Evolutionary conservation across 1,140 invertebrate species (phyloP).

Genomic region (Phymastichus coffea): DNA sequence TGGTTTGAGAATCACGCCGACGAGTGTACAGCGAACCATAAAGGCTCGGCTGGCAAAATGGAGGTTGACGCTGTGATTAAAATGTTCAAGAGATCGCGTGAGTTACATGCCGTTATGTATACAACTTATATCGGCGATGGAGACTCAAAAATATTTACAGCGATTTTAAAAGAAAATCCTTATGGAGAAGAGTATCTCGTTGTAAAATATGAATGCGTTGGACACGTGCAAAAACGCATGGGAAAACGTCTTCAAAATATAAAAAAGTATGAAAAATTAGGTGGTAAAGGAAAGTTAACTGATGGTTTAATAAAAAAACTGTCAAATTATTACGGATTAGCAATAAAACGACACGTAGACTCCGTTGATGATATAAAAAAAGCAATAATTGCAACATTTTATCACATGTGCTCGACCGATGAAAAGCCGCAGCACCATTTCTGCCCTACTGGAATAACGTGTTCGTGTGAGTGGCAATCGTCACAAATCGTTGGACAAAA

Average conservation of each 20-base stretch:
- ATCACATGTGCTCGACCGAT: constrained; percentile 28
- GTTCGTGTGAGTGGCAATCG: too few relatives aligned
- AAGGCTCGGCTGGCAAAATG: too few relatives aligned
- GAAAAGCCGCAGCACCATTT: constrained; percentile 22
- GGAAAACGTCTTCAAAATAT: constrained; percentile 16
- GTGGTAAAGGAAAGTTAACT: constrained; percentile 10
- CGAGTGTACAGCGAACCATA: too few relatives aligned
- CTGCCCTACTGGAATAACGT: constrained; percentile 16
- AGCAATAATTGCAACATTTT: constrained; percentile 27
- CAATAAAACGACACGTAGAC: constrained; percentile 24
- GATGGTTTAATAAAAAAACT: constrained; percentile 2
- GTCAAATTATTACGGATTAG: constrained; percentile 7
- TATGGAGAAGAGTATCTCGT: constrained; percentile 14
- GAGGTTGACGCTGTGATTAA: too few relatives aligned
- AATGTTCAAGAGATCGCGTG: too few relatives aligned
- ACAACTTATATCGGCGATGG: constrained; percentile 29
- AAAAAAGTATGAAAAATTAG: constrained; percentile 19
- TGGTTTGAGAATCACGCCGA: too few relatives aligned
- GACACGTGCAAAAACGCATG: constrained; percentile 27
- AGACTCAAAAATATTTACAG: constrained; percentile 31
- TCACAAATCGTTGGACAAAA: too few relatives aligned
- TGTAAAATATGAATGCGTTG: constrained; percentile 27
- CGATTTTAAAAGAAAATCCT: constrained; percentile 13
- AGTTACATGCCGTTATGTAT: constrained; percentile 8
- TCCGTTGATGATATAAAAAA: constrained; percentile 28